phyloP scores from a whole-genome alignment of 2,888 invertebrate genomes.

The Dryocosmus kuriphilus region DNA sequence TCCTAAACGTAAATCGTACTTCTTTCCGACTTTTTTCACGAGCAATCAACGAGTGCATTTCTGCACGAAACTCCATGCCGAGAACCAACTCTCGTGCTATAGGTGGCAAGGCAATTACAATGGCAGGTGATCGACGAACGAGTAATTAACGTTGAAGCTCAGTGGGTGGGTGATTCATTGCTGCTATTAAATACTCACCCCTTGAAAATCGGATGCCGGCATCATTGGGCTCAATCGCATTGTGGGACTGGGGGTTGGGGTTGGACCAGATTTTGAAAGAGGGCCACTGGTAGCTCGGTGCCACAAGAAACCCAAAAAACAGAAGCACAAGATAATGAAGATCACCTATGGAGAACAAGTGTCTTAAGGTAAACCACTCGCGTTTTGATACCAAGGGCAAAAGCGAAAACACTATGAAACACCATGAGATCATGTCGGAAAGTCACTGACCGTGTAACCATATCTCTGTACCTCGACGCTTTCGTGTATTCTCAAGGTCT shows the following conservation, averaged over 20 bases:
- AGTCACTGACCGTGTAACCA: slow-evolving; percentile 30
- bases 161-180: slow-evolving; percentile 18
- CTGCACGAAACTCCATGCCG: slow-evolving; percentile 21
- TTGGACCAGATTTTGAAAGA: slow-evolving; percentile 58
- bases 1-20: neutral
- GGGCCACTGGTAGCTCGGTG: slow-evolving; percentile 62
- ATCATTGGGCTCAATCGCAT: slow-evolving; percentile 47
- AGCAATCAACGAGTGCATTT: slow-evolving; percentile 11
- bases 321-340: slow-evolving; percentile 40
- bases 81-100: slow-evolving; percentile 33
- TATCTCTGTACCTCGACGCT: slow-evolving; percentile 47
- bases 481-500: slow-evolving; percentile 52
- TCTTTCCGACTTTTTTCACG: neutral
- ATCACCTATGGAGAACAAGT: slow-evolving; percentile 10
- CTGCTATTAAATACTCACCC: slow-evolving; percentile 44
- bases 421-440: slow-evolving; percentile 47
- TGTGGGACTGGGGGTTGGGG: slow-evolving; percentile 44
- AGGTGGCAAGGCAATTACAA: slow-evolving; percentile 36
- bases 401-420: slow-evolving; percentile 40
- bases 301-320: slow-evolving; percentile 54
- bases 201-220: slow-evolving; percentile 47
- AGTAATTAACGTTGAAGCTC: slow-evolving; percentile 18
- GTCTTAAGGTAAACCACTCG: slow-evolving; percentile 27
- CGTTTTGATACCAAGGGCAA: slow-evolving; percentile 34
- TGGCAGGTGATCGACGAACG: slow-evolving; percentile 34